A percentile compares a stretch with the other conserved stretches of the same genome.
Evolutionary conservation across 2,797 vertebrate genomes (phyloP).

Genomic region (Heterohyrax brucei): DNA sequence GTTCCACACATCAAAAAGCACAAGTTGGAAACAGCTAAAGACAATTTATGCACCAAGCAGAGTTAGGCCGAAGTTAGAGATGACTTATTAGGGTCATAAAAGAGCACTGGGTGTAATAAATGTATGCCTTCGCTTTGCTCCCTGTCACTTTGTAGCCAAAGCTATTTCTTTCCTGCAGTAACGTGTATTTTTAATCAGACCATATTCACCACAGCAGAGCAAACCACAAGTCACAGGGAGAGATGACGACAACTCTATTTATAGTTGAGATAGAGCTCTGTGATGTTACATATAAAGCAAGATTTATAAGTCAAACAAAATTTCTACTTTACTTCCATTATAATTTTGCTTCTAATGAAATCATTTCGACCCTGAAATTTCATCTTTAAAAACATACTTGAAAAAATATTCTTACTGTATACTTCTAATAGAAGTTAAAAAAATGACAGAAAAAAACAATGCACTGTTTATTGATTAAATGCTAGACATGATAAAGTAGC

Average conservation of each 20-base stretch:
- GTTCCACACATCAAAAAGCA: not conserved
- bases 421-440: slow-evolving; percentile 29
- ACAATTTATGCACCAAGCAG: slow-evolving; percentile 72
- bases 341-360: slow-evolving; percentile 67
- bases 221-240: slow-evolving; percentile 77
- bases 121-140: slow-evolving; percentile 77
- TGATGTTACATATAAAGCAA: slow-evolving; percentile 68
- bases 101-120: slow-evolving; percentile 68
- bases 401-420: slow-evolving; percentile 32
- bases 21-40: slow-evolving; percentile 37
- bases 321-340: slow-evolving; percentile 57
- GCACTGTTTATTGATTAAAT: slow-evolving; percentile 47
- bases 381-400: slow-evolving; percentile 34
- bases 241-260: slow-evolving; percentile 76
- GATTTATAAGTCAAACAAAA: slow-evolving; percentile 76
- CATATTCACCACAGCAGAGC: slow-evolving; percentile 73
- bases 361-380: slow-evolving; percentile 53
- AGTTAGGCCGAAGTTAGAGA: slow-evolving; percentile 83
- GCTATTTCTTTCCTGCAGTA: slow-evolving; percentile 72
- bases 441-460: not conserved
- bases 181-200: slow-evolving; percentile 82
- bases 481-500: not conserved
- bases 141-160: slow-evolving; percentile 78
- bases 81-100: slow-evolving; percentile 83
- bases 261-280: slow-evolving; percentile 58